Evolutionary conservation across 1,140 invertebrate genomes (phyloP).

Genomic region (Diabrotica undecimpunctata): DNA sequence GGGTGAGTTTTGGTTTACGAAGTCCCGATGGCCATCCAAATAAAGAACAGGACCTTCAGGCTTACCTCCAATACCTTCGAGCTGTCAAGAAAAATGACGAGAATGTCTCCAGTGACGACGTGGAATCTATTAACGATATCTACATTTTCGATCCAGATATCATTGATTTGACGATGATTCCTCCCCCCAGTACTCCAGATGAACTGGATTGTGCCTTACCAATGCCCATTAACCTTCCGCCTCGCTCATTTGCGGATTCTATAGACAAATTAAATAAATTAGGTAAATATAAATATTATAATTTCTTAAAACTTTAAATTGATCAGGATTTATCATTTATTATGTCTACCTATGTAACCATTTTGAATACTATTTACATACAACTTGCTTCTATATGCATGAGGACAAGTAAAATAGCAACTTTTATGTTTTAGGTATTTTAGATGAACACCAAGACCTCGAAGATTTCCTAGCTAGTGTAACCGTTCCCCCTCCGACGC

Average conservation of each 20-base stretch:
- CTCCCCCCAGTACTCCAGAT: constrained; percentile 77
- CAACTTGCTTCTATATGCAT: no score
- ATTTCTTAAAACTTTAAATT: neutral
- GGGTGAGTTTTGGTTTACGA: constrained; percentile 80
- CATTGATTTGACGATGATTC: constrained; percentile 85
- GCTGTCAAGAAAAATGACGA: constrained; percentile 55
- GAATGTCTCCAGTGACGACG: constrained; percentile 20
- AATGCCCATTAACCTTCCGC: constrained; percentile 63
- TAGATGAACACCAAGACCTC: constrained; percentile 52
- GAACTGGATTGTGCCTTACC: constrained; percentile 64
- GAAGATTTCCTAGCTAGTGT: constrained; percentile 81
- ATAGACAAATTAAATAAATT: constrained; percentile 40
- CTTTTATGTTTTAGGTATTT: constrained; percentile 24
- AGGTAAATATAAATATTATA: constrained; percentile 18
- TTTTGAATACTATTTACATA: no score
- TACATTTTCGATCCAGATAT: constrained; percentile 77
- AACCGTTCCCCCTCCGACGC: constrained; percentile 72
- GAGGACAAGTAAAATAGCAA: neutral
- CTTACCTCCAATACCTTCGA: constrained; percentile 60
- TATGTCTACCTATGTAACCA: no score
- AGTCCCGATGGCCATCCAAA: constrained; percentile 69
- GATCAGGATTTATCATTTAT: no score
- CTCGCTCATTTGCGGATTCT: constrained; percentile 67
- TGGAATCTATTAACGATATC: constrained; percentile 46
- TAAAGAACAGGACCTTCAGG: constrained; percentile 60